These are phyloP conservation scores for Cephus pulcher DNA, from an alignment of 2,888 invertebrate species.

Conservation along the genomic window DNA sequence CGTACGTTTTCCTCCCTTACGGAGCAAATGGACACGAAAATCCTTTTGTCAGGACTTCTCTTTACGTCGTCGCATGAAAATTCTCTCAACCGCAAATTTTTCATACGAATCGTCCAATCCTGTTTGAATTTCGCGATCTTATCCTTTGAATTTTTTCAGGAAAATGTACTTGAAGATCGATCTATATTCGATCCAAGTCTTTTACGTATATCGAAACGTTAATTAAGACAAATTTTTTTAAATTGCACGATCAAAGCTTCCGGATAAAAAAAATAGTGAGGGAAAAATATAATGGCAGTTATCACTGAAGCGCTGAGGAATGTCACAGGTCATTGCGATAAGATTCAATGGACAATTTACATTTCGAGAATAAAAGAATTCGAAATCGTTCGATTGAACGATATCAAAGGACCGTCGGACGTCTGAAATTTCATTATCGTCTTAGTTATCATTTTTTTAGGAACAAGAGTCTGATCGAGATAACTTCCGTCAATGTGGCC, in stretches of 20 bases:
- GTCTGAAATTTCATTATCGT: conserved; percentile 33
- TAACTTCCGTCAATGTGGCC: neutral
- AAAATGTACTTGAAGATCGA: neutral
- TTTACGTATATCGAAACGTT: neutral
- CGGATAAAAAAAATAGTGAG: too few species aligned
- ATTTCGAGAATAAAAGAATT: conserved; percentile 46
- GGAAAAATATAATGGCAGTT: neutral
- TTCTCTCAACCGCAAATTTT: neutral
- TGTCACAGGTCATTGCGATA: conserved; percentile 24
- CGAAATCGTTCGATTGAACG: conserved; percentile 19
- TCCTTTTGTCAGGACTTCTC: neutral
- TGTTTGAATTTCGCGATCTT: neutral
- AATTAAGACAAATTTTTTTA: too few species aligned
- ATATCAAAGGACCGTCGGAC: conserved; percentile 40
- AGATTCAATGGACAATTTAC: conserved; percentile 59
- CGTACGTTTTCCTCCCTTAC: neutral
- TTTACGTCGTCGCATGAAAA: neutral
- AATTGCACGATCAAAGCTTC: too few species aligned
- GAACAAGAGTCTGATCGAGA: neutral
- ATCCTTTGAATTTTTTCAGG: neutral
- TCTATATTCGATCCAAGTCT: neutral
- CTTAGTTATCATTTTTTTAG: too few species aligned
- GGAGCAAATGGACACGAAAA: neutral
- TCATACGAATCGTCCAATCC: neutral
- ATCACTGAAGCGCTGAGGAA: neutral